A percentile compares a stretch with the other conserved stretches of the same genome.
Conservation (phyloP, 2,888 invertebrate species). For the Metopia argyrocephala region DNA sequence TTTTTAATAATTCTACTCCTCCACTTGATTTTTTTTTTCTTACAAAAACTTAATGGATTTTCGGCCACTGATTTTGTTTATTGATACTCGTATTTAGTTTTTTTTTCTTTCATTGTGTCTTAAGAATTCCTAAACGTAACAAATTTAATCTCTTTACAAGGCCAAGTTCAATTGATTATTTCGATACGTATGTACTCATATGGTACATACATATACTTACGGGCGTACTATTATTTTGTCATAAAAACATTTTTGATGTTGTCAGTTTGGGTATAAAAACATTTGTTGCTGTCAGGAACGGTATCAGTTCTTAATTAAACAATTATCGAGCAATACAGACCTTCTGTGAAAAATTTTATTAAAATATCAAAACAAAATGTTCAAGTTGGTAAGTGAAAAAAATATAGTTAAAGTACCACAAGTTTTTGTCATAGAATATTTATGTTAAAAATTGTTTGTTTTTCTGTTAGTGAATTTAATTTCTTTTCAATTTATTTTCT, state of each 20-base stretch:
- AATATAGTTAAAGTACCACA: not conserved
- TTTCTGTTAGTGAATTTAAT: not conserved
- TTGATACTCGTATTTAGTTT: conserved; percentile 9
- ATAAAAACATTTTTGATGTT: not conserved
- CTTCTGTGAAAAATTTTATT: conserved; percentile 53
- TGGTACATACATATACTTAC: conserved; percentile 2
- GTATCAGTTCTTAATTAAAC: conserved; percentile 67
- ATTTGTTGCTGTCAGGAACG: not conserved
- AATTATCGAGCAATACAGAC: conserved; percentile 73
- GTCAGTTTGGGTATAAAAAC: conserved; percentile 47
- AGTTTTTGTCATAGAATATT: too few relatives aligned
- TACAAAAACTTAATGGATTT: not conserved
- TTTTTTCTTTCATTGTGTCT: conserved; percentile 1
- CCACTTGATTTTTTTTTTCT: not conserved
- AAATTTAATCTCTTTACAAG: conserved; percentile 52
- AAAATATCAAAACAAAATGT: conserved; percentile 71
- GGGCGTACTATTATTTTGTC: not conserved
- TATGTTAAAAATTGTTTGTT: too few relatives aligned
- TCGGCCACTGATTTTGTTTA: not conserved
- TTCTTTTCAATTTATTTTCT: too few relatives aligned
- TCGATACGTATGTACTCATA: not conserved
- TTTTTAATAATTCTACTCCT: not conserved
- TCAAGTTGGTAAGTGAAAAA: conserved; percentile 74
- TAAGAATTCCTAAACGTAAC: conserved; percentile 27
- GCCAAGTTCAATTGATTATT: conserved; percentile 54